Evolutionary conservation across 2,888 invertebrate genomes (phyloP).

Genomic region (Octonoba sinensis): DNA sequence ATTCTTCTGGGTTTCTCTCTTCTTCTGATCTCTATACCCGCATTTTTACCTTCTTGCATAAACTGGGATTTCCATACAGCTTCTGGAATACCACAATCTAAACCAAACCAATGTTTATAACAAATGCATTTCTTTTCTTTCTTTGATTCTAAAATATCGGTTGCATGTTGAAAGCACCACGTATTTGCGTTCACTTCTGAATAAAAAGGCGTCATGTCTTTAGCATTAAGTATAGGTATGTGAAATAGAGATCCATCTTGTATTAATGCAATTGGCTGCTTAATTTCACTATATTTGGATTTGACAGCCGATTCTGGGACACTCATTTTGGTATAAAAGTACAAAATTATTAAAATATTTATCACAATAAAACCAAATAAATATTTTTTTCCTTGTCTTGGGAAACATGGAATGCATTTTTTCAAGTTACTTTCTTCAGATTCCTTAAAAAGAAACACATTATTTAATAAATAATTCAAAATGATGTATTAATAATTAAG

Average conservation of each 20-base stretch:
- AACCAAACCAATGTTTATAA: slow-evolving; percentile 49
- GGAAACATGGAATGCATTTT: slow-evolving; percentile 8
- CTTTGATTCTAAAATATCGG: slow-evolving; percentile 32
- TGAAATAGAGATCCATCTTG: slow-evolving; percentile 50
- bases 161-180: slow-evolving; percentile 50
- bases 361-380: slow-evolving; percentile 33
- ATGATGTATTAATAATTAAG: no score
- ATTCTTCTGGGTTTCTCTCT: slow-evolving; percentile 54
- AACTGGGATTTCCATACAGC: slow-evolving; percentile 60
- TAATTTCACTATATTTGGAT: slow-evolving; percentile 3
- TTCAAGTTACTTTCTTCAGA: slow-evolving; percentile 34
- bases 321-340: slow-evolving; percentile 27
- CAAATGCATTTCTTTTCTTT: slow-evolving; percentile 43
- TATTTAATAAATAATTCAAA: no score
- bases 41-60: slow-evolving; percentile 44
- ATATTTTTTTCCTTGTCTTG: slow-evolving; percentile 36
- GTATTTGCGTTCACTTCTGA: slow-evolving; percentile 28
- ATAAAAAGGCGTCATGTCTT: slow-evolving; percentile 55
- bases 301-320: slow-evolving; percentile 2
- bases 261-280: slow-evolving; percentile 14
- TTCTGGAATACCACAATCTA: slow-evolving; percentile 62
- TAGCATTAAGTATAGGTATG: slow-evolving; percentile 40
- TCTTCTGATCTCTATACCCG: slow-evolving; percentile 40
- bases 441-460: slow-evolving; percentile 38
- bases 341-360: slow-evolving; percentile 32